Percentiles rank a stretch among this genome's conserved stretches.
These are phyloP conservation scores for Tympanoctomys barrerae DNA, from an alignment of 2,797 vertebrate genomes.

Conservation along the genomic window DNA sequence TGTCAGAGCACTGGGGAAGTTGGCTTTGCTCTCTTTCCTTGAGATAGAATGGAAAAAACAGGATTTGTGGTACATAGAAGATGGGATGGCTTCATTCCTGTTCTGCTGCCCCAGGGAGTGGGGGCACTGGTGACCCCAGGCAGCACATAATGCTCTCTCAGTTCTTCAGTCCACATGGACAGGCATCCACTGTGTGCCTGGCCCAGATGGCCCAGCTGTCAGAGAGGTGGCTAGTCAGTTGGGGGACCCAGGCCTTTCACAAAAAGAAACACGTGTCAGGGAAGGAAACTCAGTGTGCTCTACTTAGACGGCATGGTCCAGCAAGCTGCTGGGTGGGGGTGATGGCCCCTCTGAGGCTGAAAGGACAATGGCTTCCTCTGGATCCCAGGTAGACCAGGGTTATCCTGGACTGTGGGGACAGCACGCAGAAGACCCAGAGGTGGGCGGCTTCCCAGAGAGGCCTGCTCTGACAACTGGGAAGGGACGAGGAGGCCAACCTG, in stretches of 20 bases:
- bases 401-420: background rate
- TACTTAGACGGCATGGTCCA: background rate
- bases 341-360: background rate
- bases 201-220: background rate
- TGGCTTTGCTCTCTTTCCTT: conserved; percentile 74
- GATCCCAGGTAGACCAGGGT: background rate
- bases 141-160: background rate
- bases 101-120: background rate
- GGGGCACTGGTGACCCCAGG: background rate
- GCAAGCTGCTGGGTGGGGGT: background rate
- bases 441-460: background rate
- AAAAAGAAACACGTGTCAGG: background rate
- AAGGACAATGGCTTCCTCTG: background rate
- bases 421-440: background rate
- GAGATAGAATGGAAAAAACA: conserved; percentile 64
- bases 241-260: background rate
- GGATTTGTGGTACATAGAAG: conserved; percentile 48
- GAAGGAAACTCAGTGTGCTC: background rate
- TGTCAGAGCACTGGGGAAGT: conserved; percentile 57
- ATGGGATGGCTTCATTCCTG: background rate
- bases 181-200: background rate
- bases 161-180: background rate
- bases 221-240: background rate
- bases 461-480: background rate
- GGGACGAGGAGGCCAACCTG: background rate